Evolutionary conservation across 2,888 invertebrate species (phyloP).

Genomic region (Apodemia mormo): DNA sequence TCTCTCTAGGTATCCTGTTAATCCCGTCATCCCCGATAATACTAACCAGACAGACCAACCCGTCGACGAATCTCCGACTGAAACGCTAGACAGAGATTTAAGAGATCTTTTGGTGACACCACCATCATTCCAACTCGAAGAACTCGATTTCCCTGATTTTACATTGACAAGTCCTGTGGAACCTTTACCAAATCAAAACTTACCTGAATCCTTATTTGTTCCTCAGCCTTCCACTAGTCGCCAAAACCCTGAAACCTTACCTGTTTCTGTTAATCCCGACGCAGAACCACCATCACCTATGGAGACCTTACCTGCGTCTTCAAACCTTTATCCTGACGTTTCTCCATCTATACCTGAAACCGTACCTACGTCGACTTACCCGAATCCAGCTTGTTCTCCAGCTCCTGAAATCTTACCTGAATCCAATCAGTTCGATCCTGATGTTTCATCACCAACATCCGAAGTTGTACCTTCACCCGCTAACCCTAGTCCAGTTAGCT

Average conservation of each 20-base stretch:
- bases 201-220: neutral
- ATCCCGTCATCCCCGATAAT: no score
- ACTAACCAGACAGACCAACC: no score
- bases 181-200: neutral
- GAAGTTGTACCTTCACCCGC: no score
- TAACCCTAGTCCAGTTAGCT: no score
- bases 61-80: neutral
- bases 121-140: neutral
- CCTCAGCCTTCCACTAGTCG: neutral
- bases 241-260: neutral
- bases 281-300: neutral
- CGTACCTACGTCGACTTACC: no score
- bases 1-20: no score
- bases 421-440: no score
- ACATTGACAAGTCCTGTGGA: neutral
- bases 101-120: neutral
- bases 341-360: no score
- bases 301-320: constrained; percentile 19
- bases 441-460: no score
- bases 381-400: no score
- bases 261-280: neutral
- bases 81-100: neutral
- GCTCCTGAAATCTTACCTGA: no score
- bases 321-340: no score
- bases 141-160: neutral